Percentiles rank a stretch among this genome's conserved stretches.
These are phyloP conservation scores for Melipona quadrifasciata DNA, from an alignment of 1,140 invertebrate genomes.

Conservation along the genomic window DNA sequence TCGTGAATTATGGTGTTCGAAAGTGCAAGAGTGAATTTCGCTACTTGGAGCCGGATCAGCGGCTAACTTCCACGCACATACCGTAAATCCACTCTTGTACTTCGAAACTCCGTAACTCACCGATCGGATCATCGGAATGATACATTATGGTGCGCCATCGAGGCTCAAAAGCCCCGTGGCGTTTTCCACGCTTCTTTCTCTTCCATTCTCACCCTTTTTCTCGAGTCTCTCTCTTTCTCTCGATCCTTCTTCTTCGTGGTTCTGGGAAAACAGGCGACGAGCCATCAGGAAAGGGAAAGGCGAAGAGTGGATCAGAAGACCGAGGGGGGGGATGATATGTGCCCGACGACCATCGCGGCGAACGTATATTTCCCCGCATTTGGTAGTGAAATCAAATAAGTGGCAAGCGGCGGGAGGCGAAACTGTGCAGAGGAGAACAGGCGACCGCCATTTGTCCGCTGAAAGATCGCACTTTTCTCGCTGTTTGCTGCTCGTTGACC, in stretches of 20 bases:
- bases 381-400: constrained; percentile 65
- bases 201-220: not conserved
- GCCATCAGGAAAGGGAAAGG: not conserved
- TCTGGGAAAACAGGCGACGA: constrained; percentile 51
- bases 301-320: not conserved
- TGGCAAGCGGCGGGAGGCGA: constrained; percentile 34
- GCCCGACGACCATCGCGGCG: constrained; percentile 23
- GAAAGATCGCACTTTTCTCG: constrained; percentile 35
- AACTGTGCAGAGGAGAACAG: constrained; percentile 31
- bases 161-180: constrained; percentile 47
- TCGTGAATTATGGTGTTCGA: constrained; percentile 62
- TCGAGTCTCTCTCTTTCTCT: not conserved
- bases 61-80: constrained; percentile 66
- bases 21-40: constrained; percentile 68
- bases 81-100: constrained; percentile 68
- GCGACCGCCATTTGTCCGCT: constrained; percentile 45
- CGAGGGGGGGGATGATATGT: constrained; percentile 52
- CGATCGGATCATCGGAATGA: constrained; percentile 69
- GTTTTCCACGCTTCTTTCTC: constrained; percentile 21
- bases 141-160: constrained; percentile 65
- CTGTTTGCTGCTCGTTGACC: constrained; percentile 25
- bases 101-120: constrained; percentile 67
- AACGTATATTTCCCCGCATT: constrained; percentile 63
- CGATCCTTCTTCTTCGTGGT: not conserved
- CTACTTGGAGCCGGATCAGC: constrained; percentile 67